Percentiles rank a stretch among this genome's conserved stretches.
phyloP scores from a whole-genome alignment of 1,140 invertebrate species.

The Rhopalosiphum maidis region DNA sequence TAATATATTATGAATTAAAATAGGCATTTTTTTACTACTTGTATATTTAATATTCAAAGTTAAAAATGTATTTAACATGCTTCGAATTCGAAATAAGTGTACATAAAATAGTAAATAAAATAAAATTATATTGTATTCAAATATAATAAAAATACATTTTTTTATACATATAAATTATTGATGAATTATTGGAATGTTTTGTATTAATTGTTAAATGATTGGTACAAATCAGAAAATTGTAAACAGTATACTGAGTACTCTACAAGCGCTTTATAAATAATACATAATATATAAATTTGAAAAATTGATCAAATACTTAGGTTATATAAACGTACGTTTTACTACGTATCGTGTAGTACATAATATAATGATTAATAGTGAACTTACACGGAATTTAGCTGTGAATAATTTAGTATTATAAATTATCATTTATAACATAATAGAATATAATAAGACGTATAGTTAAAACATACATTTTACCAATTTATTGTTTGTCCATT shows the following conservation, averaged over 20 bases:
- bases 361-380: too few relatives aligned
- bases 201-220: background rate
- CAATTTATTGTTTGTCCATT: background rate
- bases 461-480: background rate
- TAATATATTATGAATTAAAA: background rate
- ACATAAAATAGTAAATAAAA: background rate
- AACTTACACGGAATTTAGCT: background rate
- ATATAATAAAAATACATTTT: background rate
- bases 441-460: background rate
- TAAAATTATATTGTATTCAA: background rate
- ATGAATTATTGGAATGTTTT: background rate
- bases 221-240: background rate
- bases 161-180: background rate
- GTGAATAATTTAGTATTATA: background rate
- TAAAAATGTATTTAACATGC: background rate
- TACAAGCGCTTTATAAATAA: background rate
- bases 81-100: background rate
- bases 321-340: background rate
- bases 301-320: background rate
- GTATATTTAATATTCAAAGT: background rate
- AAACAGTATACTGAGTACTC: background rate
- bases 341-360: background rate
- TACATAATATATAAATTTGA: background rate
- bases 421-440: background rate
- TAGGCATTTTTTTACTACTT: background rate